Evolutionary conservation across 2,113 vertebrate genomes (phyloP).

Genomic region (Zeus faber): DNA sequence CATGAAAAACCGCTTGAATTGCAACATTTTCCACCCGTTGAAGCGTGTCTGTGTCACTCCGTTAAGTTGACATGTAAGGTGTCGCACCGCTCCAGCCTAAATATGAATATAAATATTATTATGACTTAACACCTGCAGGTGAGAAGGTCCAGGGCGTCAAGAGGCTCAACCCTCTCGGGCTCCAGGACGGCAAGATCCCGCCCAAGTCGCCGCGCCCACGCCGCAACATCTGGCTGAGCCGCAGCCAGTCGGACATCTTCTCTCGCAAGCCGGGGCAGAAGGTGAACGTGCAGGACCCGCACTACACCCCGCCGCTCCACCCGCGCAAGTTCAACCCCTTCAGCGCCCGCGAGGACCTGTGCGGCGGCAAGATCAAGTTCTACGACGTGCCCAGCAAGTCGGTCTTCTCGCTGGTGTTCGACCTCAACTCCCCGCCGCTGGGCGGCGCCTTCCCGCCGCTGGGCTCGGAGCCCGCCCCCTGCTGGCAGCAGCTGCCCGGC

Average conservation of each 20-base stretch:
- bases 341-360: constrained; percentile 91
- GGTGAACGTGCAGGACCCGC: constrained; percentile 90
- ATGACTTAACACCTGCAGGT: constrained; percentile 30
- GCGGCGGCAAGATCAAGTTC: constrained; percentile 94
- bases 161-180: constrained; percentile 81
- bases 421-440: constrained; percentile 85
- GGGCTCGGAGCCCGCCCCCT: constrained; percentile 14
- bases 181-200: constrained; percentile 87
- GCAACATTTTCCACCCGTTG: too few relatives aligned
- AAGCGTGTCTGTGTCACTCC: too few relatives aligned
- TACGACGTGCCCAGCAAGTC: constrained; percentile 95
- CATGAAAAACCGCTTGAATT: too few relatives aligned
- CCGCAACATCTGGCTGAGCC: constrained; percentile 90
- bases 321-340: constrained; percentile 91
- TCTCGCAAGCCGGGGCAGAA: constrained; percentile 84
- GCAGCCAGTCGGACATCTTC: constrained; percentile 96
- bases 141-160: constrained; percentile 90
- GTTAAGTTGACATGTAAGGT: too few relatives aligned
- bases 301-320: constrained; percentile 79
- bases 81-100: too few relatives aligned
- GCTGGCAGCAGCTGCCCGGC: constrained; percentile 76
- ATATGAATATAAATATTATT: too few relatives aligned
- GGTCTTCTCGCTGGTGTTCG: constrained; percentile 92
- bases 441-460: constrained; percentile 62
- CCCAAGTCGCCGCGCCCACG: constrained; percentile 91